A percentile compares a stretch with the other conserved stretches of the same genome.
Evolutionary conservation across 92 coral and sea anemone genomes (phyloP).

Genomic region (Desmophyllum pertusum): DNA sequence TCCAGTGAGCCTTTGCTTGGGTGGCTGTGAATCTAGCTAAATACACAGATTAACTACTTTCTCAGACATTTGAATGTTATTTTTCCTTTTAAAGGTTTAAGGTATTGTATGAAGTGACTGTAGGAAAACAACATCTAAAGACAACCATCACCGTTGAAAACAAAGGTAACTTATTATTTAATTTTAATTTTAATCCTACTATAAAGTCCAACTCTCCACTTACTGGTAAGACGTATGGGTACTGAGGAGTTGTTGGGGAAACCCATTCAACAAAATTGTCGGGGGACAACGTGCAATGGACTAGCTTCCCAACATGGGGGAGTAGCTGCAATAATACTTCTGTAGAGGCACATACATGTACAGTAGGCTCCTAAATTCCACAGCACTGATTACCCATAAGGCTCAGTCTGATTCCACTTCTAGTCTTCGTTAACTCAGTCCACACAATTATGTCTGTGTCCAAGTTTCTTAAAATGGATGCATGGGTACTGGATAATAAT

Average conservation of each 20-base stretch:
- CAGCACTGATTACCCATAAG: too few relatives aligned
- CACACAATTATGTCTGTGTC: too few relatives aligned
- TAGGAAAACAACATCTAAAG: conserved; percentile 67
- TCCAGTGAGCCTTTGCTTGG: neutral
- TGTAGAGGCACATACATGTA: too few relatives aligned
- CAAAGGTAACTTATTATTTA: conserved; percentile 70
- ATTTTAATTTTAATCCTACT: too few relatives aligned
- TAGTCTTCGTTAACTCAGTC: too few relatives aligned
- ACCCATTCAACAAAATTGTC: neutral
- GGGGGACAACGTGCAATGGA: neutral
- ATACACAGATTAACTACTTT: neutral
- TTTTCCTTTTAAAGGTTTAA: conserved; percentile 62
- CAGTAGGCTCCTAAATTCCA: too few relatives aligned
- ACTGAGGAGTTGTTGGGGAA: neutral
- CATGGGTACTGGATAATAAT: too few relatives aligned
- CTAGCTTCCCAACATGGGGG: neutral
- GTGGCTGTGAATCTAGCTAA: too few relatives aligned
- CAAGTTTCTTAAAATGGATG: too few relatives aligned
- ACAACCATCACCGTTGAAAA: conserved; percentile 70
- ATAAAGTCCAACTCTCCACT: too few relatives aligned
- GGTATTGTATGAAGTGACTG: conserved; percentile 73
- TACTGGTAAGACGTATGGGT: too few relatives aligned
- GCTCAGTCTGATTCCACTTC: too few relatives aligned
- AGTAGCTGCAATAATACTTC: neutral
- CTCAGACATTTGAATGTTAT: neutral